Evolutionary conservation across 1,140 invertebrate species (phyloP).

Genomic region (Caenorhabditis latens): DNA sequence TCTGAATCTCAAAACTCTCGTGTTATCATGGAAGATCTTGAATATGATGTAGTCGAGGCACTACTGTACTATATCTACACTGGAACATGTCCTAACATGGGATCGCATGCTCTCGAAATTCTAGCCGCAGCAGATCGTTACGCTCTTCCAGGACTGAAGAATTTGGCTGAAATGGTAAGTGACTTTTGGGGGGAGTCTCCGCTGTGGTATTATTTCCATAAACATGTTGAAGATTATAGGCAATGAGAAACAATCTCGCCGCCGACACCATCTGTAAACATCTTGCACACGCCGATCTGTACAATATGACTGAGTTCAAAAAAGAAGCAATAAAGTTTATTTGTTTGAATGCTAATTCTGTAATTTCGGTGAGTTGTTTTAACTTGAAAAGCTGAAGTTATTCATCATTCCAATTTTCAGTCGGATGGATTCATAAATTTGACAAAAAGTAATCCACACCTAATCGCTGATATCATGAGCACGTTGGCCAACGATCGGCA

Average conservation of each 20-base stretch:
- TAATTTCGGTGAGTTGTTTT: constrained; percentile 64
- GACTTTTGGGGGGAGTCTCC: not conserved
- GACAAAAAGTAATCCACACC: constrained; percentile 63
- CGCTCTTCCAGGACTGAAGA: constrained; percentile 73
- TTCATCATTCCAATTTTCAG: constrained; percentile 59
- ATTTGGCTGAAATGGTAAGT: constrained; percentile 73
- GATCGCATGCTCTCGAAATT: constrained; percentile 70
- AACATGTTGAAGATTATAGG: constrained; percentile 62
- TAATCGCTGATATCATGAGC: constrained; percentile 70
- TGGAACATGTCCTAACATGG: constrained; percentile 66
- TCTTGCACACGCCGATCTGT: constrained; percentile 74
- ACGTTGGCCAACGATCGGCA: constrained; percentile 49
- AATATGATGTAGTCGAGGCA: constrained; percentile 74
- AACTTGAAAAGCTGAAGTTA: not conserved
- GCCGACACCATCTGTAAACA: constrained; percentile 74
- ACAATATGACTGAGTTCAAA: constrained; percentile 74
- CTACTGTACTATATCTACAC: constrained; percentile 73
- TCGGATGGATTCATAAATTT: constrained; percentile 70
- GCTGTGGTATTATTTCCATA: not conserved
- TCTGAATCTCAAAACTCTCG: constrained; percentile 69
- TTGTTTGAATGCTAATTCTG: constrained; percentile 68
- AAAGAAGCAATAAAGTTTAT: constrained; percentile 74
- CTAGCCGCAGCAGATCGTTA: constrained; percentile 75
- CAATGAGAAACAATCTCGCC: constrained; percentile 66
- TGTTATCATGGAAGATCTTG: constrained; percentile 74